Base-by-base conservation (phyloP, 2,888 invertebrate genomes). In the Acleris laterana region DNA sequence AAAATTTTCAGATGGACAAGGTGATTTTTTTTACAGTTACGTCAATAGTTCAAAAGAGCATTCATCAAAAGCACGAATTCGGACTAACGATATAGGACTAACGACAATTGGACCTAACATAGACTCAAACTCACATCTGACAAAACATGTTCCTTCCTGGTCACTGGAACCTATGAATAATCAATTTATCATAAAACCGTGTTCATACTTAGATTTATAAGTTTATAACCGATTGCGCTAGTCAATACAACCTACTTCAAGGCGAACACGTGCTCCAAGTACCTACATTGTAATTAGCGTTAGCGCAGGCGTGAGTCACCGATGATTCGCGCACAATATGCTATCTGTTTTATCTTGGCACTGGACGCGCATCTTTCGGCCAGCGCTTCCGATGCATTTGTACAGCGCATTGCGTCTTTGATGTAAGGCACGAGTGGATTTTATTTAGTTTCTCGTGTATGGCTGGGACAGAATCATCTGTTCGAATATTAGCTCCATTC, bases 261-360 rank as follows among this genome's bases (percentile, higher is more conserved):
- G 81, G 82, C 79, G 74, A 84, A 77, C 87, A 86, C 87, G 87
- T 87, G 82, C 74, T 61, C 20, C 51, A 52, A 57, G 62, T 62
- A 66, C n/a, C n/a, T n/a, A n/a, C 55, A 58, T 62, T 57, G 61
- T 56, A 68, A 68, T 85, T 84, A 81, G 77, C 74, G 72, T 85
- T 84, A 81, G 77, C 74, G 72, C 71, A 72, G 72, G 76, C 72
- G 74, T 86, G 87, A 86, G 77, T 86, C 86, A 85, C 73, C 73
- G 56, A 52, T 57, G 62, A 57, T 66, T 66, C 66, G 66, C 56
- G 66, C 66, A 66, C 61, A 62, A 57, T 62, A 56, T 56, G 56
- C 56, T 65, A 66, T 66, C 57, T 62, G 62, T 62, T 56, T 57
- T 52, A 62, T 57, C 66, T 66, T 66, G 66, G 66, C 66, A 52